Base-by-base conservation (phyloP, 1,140 invertebrate genomes). In the Drosophila cardini region DNA sequence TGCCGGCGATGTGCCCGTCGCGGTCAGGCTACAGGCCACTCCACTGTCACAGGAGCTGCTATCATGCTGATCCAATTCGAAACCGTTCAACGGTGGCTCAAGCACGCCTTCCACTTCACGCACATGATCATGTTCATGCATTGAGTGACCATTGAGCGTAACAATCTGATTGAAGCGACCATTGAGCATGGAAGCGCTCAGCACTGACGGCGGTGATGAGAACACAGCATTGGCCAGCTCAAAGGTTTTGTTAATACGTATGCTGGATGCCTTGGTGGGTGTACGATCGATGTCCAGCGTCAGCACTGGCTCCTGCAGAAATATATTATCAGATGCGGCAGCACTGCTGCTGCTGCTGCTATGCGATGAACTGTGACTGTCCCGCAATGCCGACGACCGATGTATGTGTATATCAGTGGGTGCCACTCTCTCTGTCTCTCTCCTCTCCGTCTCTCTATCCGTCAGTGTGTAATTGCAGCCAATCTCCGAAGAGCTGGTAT, bases 41-140 rank as follows among this genome's bases (percentile, higher is more conserved):
- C 91, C 91, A 76, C 91, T 92, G 67, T 92, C 91, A 52, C 91
- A 91, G 55, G 91, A 92, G 69, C 91, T 92, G 61, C 76, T 91
- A 60, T 92, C 91, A 53, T 91, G 78, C 38, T 87, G 84, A 15
- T 91, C 90, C 40, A 87, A 43, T n/a, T 79, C 73, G 11, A 78
- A 75, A 34, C 63, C 69, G 62, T 63, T 75, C 43, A 62, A 56
- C 36, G 68, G 67, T 42, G 55, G 40, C 34, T 50, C 56, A 48
- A 55, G 3, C 45, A 48, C 43, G 15, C 9, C 1, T 36, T 34
- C 55, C 18, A 30, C 21, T 26, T 26, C 21, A 7, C 26, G 52
- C 38, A 63, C 55, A 45, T 45, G 76, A 57, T 52, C 63, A 16
- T 61, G 36, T 4, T 38, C 9, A 4, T 38, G 36, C 36, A 38